These are phyloP conservation scores for Leucophenga maculata DNA, from an alignment of 2,888 invertebrate genomes.

Conservation along the genomic window DNA sequence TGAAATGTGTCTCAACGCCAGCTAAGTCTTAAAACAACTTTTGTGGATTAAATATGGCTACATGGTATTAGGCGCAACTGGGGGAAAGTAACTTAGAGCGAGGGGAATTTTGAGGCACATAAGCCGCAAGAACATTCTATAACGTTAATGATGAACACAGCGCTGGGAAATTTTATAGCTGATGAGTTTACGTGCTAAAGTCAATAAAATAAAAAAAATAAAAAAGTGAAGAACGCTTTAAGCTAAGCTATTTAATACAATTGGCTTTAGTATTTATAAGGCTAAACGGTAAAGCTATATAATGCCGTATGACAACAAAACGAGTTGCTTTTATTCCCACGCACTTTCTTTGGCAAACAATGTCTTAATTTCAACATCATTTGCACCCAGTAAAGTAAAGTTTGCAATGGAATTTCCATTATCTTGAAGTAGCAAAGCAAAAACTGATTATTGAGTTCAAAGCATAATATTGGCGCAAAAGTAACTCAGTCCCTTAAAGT, in stretches of 20 bases:
- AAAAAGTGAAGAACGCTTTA: too few relatives aligned
- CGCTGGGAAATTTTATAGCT: constrained; percentile 13
- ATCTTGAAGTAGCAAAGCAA: constrained; percentile 6
- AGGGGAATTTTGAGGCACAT: neutral
- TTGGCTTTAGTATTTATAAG: neutral
- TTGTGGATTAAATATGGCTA: constrained; percentile 14
- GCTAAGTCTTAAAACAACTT: constrained; percentile 7
- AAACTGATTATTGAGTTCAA: neutral
- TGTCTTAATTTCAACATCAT: neutral
- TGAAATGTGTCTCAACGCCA: neutral
- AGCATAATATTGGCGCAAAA: constrained; percentile 11
- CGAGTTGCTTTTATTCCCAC: constrained; percentile 45
- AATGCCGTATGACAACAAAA: neutral
- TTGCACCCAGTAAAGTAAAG: neutral
- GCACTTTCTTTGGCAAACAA: constrained; percentile 42
- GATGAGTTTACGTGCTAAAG: constrained; percentile 6
- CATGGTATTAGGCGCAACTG: neutral
- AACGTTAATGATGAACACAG: neutral
- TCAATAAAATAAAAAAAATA: constrained; percentile 2
- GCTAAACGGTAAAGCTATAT: neutral
- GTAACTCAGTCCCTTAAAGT: constrained; percentile 2
- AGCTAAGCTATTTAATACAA: constrained; percentile 3
- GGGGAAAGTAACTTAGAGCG: neutral
- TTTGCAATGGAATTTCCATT: neutral
- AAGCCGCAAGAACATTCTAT: constrained; percentile 21